Percentiles rank a stretch among this genome's conserved stretches.
Conservation (phyloP, 2,113 vertebrate genomes). For the Loxodonta africana region DNA sequence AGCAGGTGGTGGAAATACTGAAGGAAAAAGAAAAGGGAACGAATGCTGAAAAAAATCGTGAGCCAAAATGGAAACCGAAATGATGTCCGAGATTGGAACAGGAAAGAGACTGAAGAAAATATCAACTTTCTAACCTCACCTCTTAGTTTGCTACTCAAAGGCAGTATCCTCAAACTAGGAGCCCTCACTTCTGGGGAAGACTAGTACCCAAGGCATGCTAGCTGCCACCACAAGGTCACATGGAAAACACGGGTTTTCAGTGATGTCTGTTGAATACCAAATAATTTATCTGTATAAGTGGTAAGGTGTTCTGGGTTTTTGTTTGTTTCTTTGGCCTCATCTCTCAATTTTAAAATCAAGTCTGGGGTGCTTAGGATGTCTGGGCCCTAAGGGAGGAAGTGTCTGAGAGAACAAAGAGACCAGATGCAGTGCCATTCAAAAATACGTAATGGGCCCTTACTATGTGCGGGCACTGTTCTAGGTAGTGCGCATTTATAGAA, state of each 20-base stretch:
- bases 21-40: background rate
- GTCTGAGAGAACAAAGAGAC: background rate
- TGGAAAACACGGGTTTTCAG: background rate
- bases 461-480: background rate
- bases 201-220: too few species aligned
- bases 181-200: background rate
- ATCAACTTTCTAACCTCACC: background rate
- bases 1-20: constrained; percentile 58
- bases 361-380: background rate
- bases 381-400: background rate
- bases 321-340: constrained; percentile 21
- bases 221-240: background rate
- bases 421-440: background rate
- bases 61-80: constrained; percentile 31
- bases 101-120: background rate
- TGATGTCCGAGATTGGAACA: constrained; percentile 38
- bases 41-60: background rate
- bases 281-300: background rate
- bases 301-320: background rate
- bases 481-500: background rate
- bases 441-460: background rate
- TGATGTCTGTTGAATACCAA: background rate
- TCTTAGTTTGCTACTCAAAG: background rate
- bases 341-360: constrained; percentile 58
- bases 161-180: background rate